A percentile compares a stretch with the other conserved stretches of the same genome.
Evolutionary conservation across 2,797 vertebrate genomes (phyloP).

Genomic region (Hippocampus kuda): DNA sequence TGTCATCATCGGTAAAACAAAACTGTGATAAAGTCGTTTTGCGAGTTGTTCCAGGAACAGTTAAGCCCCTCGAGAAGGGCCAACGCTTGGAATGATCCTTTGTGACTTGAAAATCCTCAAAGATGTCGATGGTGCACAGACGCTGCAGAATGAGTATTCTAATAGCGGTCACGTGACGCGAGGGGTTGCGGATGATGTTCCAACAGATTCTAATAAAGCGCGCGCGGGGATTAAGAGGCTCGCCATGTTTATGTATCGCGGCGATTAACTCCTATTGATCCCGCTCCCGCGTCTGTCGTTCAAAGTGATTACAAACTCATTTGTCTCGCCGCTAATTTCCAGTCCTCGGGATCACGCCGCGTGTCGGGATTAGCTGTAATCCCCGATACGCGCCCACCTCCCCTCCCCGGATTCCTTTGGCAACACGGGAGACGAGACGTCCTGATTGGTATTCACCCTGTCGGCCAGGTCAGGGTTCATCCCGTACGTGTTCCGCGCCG

Average conservation of each 20-base stretch:
- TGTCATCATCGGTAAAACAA: background rate
- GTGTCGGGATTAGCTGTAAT: constrained; percentile 5
- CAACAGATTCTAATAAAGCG: background rate
- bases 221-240: constrained; percentile 36
- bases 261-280: constrained; percentile 47
- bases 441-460: background rate
- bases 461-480: background rate
- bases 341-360: background rate
- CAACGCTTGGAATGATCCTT: background rate
- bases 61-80: background rate
- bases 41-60: background rate
- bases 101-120: background rate
- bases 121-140: background rate
- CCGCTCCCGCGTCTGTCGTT: constrained; percentile 13
- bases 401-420: background rate
- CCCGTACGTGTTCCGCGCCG: background rate
- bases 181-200: background rate
- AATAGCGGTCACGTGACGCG: background rate
- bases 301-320: constrained; percentile 6
- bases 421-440: background rate
- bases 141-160: background rate
- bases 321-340: constrained; percentile 1
- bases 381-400: background rate
- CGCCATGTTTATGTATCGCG: constrained; percentile 48
- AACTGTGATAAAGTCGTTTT: background rate